A percentile compares a stretch with the other conserved stretches of the same genome.
phyloP scores from a whole-genome alignment of 2,888 invertebrate species.

The Drosophila austrosaltans region DNA sequence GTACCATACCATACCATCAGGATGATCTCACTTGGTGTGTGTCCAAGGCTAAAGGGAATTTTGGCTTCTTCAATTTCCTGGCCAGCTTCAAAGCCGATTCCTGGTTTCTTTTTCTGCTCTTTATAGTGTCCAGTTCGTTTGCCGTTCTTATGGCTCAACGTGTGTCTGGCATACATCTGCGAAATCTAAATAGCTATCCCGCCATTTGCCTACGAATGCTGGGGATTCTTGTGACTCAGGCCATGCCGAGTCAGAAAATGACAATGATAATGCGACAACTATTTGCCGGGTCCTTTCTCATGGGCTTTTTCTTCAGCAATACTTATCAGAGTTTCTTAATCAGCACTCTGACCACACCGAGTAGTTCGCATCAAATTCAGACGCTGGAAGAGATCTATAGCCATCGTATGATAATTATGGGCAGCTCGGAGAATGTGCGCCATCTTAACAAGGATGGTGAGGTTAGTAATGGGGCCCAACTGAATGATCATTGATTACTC shows the following conservation, averaged over 20 bases:
- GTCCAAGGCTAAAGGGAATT: slow-evolving; percentile 71
- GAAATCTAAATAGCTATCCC: slow-evolving; percentile 47
- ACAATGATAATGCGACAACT: slow-evolving; percentile 59
- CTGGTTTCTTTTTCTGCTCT: slow-evolving; percentile 59
- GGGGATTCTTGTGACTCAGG: slow-evolving; percentile 72
- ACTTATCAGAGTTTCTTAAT: slow-evolving; percentile 81
- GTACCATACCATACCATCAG: slow-evolving; percentile 81
- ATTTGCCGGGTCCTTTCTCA: slow-evolving; percentile 57
- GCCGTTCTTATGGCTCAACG: slow-evolving; percentile 59
- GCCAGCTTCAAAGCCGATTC: slow-evolving; percentile 59
- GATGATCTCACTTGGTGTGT: slow-evolving; percentile 84
- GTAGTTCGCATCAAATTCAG: slow-evolving; percentile 76
- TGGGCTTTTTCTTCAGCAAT: slow-evolving; percentile 79
- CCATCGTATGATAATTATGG: slow-evolving; percentile 75
- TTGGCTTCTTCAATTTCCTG: slow-evolving; percentile 80
- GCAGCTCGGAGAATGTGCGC: slow-evolving; percentile 78
- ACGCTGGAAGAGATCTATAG: slow-evolving; percentile 74
- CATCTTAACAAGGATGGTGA: slow-evolving; percentile 80
- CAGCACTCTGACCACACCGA: slow-evolving; percentile 81
- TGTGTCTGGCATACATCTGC: slow-evolving; percentile 33
- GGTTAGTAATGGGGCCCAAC: slow-evolving; percentile 51
- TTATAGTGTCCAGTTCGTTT: slow-evolving; percentile 59
- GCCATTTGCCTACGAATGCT: slow-evolving; percentile 55
- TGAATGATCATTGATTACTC: not conserved
- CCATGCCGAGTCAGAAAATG: slow-evolving; percentile 40